Base-by-base conservation (phyloP, 2,797 vertebrate genomes). In the Ispidina picta region DNA sequence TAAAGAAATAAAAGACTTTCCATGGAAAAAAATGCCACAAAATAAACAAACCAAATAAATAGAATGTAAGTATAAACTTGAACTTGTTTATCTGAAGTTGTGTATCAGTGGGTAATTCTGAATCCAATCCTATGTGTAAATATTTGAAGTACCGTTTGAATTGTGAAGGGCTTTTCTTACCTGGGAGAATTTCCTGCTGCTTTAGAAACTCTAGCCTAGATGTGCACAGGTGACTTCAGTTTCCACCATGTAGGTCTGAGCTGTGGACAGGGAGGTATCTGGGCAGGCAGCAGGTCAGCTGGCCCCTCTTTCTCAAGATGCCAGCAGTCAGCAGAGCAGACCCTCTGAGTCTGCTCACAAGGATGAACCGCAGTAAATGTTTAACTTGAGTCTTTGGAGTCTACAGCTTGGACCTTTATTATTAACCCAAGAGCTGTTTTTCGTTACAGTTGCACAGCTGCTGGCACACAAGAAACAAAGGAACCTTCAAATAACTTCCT, bases 291-390 rank as follows among this genome's bases (percentile, higher is more conserved):
- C 81, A 88, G 88, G 76, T 59, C 9, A 49, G 81, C 75, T 71
- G 41, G 79, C 52, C 12, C 83, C 88, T 55, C 28, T 78, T 93
- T 89, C 92, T 88, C 88, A 92, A 93, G 97, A 96, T 94, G 92
- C 96, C 96, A 92, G 86, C 62, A 85, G 84, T 86, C 68, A 78
- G 88, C 88, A 92, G 62, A 94, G 95, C 92, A 82, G 93, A 85
- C 89, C 94, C 92, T 88, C 93, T 64, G 89, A 79, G 89, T 82
- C 84, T 79, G 95, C 86, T 94, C 89, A 71, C 71, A 95, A 94
- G 93, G 94, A 76, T 92, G 90, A 90, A 56, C 80, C 28, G 31
- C 26, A 77, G 97, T 98, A 95, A 98, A 98, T 98, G 95, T 97
- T 98, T 98, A 98, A 98, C 97, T 63, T 71, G 72, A 89, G 60